These are phyloP conservation scores for Nesometra sesokonis DNA, from an alignment of 35 echinoderm and acorn worm species.

Conservation along the genomic window DNA sequence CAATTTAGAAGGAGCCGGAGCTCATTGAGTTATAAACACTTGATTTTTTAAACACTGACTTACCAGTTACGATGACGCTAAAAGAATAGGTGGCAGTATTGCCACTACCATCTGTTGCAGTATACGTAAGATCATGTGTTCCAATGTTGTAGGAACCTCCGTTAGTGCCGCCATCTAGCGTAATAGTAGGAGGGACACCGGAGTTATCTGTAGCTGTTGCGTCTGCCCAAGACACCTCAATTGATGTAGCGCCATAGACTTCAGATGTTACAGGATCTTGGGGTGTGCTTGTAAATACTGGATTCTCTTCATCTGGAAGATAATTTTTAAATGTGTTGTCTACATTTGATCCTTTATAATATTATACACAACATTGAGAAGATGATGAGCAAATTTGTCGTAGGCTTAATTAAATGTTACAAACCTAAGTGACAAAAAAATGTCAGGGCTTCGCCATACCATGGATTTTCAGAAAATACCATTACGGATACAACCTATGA, in stretches of 20 bases:
- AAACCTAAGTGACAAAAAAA: no score
- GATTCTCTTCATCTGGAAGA: neutral
- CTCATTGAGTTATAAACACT: no score
- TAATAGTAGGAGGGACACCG: neutral
- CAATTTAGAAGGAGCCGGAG: no score
- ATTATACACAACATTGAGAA: no score
- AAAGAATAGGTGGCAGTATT: neutral
- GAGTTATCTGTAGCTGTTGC: conserved; percentile 50
- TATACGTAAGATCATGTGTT: neutral
- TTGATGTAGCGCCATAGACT: neutral
- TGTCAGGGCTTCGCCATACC: no score
- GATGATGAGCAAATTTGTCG: no score
- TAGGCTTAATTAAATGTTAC: no score
- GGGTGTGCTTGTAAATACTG: neutral
- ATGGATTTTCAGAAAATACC: no score
- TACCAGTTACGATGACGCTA: neutral
- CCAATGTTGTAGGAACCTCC: neutral
- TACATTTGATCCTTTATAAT: no score
- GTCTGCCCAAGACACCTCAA: conserved; percentile 14
- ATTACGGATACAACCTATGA: no score
- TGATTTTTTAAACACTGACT: neutral
- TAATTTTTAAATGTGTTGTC: no score
- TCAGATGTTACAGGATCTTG: neutral
- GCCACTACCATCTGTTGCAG: neutral
- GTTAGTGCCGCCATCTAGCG: neutral